Percentiles rank a stretch among this genome's conserved stretches.
These are phyloP conservation scores for Stenopsyche tienmushanensis DNA, from an alignment of 1,140 invertebrate genomes.

Conservation along the genomic window DNA sequence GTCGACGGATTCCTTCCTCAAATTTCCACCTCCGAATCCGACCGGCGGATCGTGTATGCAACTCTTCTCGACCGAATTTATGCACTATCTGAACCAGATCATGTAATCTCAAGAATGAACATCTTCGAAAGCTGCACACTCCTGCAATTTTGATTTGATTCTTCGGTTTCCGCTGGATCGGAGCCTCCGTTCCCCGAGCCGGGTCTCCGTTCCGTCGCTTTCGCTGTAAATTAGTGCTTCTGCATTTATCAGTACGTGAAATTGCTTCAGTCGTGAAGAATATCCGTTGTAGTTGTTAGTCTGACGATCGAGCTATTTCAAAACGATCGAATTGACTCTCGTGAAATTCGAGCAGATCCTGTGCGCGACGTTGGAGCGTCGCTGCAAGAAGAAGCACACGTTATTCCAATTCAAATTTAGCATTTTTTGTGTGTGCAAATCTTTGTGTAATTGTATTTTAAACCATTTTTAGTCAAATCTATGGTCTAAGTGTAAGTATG, in stretches of 20 bases:
- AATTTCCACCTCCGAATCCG: constrained; percentile 39
- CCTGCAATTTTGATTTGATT: no score
- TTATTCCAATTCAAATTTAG: constrained; percentile 6
- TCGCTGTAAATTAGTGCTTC: constrained; percentile 23
- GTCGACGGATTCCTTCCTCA: constrained; percentile 42
- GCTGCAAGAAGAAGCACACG: no score
- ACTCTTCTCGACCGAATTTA: constrained; percentile 61
- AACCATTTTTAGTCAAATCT: constrained; percentile 38
- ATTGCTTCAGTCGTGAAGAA: no score
- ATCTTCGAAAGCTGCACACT: no score
- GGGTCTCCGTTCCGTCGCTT: constrained; percentile 7
- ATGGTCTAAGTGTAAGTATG: constrained; percentile 38
- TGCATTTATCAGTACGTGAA: no score
- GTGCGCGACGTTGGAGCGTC: no score
- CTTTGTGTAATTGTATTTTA: constrained; percentile 6
- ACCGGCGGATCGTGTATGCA: constrained; percentile 54
- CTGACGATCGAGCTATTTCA: no score
- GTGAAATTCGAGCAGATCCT: no score
- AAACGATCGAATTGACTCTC: no score
- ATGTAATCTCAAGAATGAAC: constrained; percentile 54
- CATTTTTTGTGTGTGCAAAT: constrained; percentile 16
- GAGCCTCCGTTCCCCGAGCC: no score
- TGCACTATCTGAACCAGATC: constrained; percentile 61
- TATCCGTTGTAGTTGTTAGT: no score
- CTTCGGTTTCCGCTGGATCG: background rate